These are phyloP conservation scores for Lasioglossum figueresi DNA, from an alignment of 2,888 invertebrate species.

Conservation along the genomic window DNA sequence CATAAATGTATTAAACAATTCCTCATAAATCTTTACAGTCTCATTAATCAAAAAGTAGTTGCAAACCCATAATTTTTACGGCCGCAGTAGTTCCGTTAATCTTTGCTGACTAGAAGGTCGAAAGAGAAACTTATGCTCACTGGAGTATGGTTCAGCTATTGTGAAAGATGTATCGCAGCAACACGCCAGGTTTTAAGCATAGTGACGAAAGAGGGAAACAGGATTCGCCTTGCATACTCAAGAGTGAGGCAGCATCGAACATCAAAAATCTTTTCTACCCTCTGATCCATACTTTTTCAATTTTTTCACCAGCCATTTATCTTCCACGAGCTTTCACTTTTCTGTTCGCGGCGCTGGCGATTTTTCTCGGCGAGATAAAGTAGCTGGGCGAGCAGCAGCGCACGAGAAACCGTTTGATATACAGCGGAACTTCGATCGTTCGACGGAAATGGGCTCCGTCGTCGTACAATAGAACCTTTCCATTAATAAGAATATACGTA, in stretches of 20 bases:
- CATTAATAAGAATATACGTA: slow-evolving; percentile 22
- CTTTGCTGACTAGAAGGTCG: background rate
- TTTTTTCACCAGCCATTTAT: background rate
- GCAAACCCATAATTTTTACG: background rate
- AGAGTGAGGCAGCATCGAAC: background rate
- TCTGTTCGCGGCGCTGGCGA: background rate
- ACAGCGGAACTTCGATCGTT: slow-evolving; percentile 11
- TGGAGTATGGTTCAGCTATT: no score
- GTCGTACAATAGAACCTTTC: background rate
- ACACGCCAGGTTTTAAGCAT: background rate
- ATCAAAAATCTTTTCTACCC: background rate
- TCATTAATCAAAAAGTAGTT: background rate
- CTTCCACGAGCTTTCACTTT: slow-evolving; percentile 25
- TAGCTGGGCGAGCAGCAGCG: background rate
- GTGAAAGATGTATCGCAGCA: background rate
- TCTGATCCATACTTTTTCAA: background rate
- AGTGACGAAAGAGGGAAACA: background rate
- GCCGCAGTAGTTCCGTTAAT: background rate
- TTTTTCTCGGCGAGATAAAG: slow-evolving; percentile 26
- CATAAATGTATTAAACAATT: no score
- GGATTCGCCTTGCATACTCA: background rate
- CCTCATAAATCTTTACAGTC: no score
- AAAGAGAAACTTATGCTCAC: background rate
- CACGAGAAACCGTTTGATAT: slow-evolving; percentile 16
- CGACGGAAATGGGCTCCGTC: background rate